phyloP scores from a whole-genome alignment of 2,113 vertebrate genomes.

The Glaucidium brasilianum region DNA sequence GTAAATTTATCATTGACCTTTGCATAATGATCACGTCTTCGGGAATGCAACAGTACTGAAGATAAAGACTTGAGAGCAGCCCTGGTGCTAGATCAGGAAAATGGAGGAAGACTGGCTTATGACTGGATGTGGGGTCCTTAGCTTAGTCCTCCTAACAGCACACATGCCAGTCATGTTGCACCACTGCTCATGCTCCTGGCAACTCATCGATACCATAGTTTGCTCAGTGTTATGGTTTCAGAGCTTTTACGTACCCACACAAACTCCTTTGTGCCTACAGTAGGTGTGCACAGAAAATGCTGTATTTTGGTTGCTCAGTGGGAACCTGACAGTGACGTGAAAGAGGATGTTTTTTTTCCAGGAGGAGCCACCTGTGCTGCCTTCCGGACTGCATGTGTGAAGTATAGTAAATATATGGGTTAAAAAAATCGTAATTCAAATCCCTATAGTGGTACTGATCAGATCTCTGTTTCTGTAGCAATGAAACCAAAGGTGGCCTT shows the following conservation, averaged over 20 bases:
- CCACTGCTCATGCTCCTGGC: neutral
- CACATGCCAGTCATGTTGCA: neutral
- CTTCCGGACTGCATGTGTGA: neutral
- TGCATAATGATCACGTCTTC: neutral
- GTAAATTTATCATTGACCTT: neutral
- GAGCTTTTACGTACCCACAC: neutral
- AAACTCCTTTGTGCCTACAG: neutral
- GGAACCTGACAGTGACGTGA: neutral
- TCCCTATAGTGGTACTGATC: conserved; percentile 23
- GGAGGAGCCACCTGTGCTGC: neutral
- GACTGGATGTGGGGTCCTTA: neutral
- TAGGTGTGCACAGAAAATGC: neutral
- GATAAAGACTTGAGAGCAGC: neutral
- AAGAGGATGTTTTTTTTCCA: neutral
- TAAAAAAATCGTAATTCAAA: conserved; percentile 28
- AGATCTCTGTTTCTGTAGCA: conserved; percentile 61
- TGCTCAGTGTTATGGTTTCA: neutral
- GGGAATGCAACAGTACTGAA: neutral
- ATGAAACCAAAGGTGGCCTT: conserved; percentile 62
- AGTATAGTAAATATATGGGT: conserved; percentile 20
- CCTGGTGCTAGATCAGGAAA: neutral
- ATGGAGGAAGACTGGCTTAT: neutral
- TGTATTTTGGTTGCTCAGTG: neutral
- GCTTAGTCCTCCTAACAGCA: neutral
- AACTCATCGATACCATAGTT: neutral